A percentile compares a stretch with the other conserved stretches of the same genome.
These are phyloP conservation scores for Calliopum simillimum DNA, from an alignment of 2,888 invertebrate species.

Conservation along the genomic window DNA sequence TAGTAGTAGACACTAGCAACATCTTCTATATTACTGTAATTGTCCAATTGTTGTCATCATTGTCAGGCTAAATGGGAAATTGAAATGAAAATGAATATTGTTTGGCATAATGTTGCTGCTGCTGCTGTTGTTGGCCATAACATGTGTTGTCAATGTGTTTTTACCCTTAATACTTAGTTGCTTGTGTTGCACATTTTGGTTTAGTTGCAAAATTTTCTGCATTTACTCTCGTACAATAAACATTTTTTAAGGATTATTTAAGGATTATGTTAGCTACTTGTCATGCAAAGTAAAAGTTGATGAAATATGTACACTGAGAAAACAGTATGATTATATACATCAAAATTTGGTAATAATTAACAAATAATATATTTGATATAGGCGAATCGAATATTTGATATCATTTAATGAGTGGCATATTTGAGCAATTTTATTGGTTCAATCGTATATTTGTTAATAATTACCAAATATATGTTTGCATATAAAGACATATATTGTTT, in stretches of 20 bases:
- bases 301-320: too few relatives aligned
- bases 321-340: too few relatives aligned
- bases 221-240: neutral
- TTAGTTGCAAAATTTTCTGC: conserved; percentile 10
- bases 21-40: neutral
- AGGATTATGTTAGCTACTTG: neutral
- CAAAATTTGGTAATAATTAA: too few relatives aligned
- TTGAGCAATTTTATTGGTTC: too few relatives aligned
- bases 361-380: too few relatives aligned
- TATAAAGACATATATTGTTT: too few relatives aligned
- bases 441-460: too few relatives aligned
- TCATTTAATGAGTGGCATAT: too few relatives aligned
- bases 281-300: too few relatives aligned
- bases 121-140: neutral
- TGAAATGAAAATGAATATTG: conserved; percentile 1
- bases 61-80: neutral
- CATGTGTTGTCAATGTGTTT: conserved; percentile 6
- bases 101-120: neutral
- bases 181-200: neutral
- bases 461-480: too few relatives aligned
- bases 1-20: neutral
- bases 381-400: too few relatives aligned
- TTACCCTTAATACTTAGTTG: neutral
- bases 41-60: conserved; percentile 10
- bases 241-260: neutral